Evolutionary conservation across 2,113 vertebrate species (phyloP), one percentile per base, ranked within the genome.

Genomic region (Candoia aspera): DNA sequence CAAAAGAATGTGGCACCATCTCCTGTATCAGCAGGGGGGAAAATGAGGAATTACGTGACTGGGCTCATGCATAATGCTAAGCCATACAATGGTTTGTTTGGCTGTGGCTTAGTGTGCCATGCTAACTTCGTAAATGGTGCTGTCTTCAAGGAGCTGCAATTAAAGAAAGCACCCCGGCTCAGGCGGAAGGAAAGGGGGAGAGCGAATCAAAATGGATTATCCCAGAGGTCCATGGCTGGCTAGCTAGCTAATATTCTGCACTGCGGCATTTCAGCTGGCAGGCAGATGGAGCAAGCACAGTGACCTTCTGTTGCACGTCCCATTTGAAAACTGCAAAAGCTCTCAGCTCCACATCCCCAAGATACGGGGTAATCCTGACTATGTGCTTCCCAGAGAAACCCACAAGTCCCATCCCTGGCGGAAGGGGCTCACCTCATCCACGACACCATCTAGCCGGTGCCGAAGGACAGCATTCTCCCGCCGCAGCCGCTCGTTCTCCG

Each of bases 391-490:
- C 24, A 26, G 24, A 60, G 1, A 59, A 87, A 59, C 19, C 21
- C 55, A 42, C 8, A 59, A 33, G 33, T 42, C 33, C 37, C 55
- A 2, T 24, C 60, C 58, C 0, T 21, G 87, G 37, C 24, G 2
- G 23, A 4, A 3, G 19, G 0, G 0, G 1, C 96, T 62, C 4
- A 97, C 97, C 96, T 97, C 96, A 0, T 93, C 59, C 91, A 97
- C 93, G 33, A 96, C 97, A 37, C 96, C 96, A 1, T 98, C 98
- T 62, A 99, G 97, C 0, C 98, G 96, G 91, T 98, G 96, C n/a
- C 98, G 96, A 23, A 99, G 98, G 6, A 97, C 95, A 90, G 98
- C 97, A 91, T 99, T 99, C 96, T 99, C 99, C 33, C 96, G 91
- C 57, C 98, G 98, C 0, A 99, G 98, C 0, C 97, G 97, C 88